These are phyloP conservation scores for Lates calcarifer DNA, from an alignment of 2,113 vertebrate species.

Conservation along the genomic window DNA sequence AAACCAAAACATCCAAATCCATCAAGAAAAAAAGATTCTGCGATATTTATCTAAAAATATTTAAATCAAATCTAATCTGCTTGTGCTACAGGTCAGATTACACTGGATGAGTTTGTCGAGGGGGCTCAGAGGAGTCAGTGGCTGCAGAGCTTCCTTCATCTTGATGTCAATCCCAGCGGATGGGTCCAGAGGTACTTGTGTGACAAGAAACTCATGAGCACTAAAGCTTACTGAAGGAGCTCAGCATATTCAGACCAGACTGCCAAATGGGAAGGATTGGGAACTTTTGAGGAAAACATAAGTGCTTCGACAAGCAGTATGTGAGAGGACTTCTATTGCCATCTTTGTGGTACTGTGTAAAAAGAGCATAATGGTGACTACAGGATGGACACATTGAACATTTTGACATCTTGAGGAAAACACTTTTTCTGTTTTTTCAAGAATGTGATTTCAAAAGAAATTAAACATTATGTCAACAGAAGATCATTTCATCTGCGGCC, in stretches of 20 bases:
- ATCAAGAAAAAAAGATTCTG: background rate
- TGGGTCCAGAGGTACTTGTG: constrained; percentile 61
- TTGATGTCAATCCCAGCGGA: constrained; percentile 67
- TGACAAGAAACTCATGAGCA: constrained; percentile 22
- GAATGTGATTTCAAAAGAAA: too few relatives aligned
- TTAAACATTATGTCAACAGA: too few relatives aligned
- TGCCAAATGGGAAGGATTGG: background rate
- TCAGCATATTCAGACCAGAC: background rate
- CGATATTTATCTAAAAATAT: background rate
- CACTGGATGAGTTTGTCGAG: constrained; percentile 72
- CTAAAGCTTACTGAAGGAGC: constrained; percentile 14
- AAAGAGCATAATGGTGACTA: too few relatives aligned
- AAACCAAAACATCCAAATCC: background rate
- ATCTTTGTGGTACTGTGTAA: background rate
- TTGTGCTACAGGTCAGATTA: constrained; percentile 67
- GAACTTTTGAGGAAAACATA: background rate
- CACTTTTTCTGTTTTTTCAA: background rate
- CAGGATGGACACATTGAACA: too few relatives aligned
- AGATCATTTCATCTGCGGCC: too few relatives aligned
- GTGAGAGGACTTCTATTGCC: background rate
- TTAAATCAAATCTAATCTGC: background rate
- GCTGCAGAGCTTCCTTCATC: constrained; percentile 66
- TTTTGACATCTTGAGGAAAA: background rate
- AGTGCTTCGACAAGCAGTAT: background rate
- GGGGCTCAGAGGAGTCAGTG: constrained; percentile 71